Base-by-base conservation (phyloP, 2,113 vertebrate species). In the Vicugna pacos region DNA sequence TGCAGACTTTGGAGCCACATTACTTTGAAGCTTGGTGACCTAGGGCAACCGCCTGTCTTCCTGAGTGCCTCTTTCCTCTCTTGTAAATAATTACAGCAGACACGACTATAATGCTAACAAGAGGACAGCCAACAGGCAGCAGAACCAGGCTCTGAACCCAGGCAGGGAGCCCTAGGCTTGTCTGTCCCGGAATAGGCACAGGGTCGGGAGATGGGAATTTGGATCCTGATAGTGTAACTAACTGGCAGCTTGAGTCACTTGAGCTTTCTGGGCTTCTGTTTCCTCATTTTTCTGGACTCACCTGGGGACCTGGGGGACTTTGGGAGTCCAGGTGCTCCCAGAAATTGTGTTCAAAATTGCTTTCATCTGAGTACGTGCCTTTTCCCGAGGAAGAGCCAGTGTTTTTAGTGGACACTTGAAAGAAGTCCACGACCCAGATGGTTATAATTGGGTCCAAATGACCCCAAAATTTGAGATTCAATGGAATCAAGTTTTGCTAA, bases 401-500 rank as follows among this genome's bases (percentile, higher is more conserved):
- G 0, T 54, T 62, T 80, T 64, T 20, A 79, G 20, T 5, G 22
- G 58, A 30, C 11, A 62, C 16, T 50, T 12, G 17, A 54, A 76
- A 83, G 32, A 30, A 58, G 38, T 58, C 54, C 22, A 2, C 0
- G 1, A 26, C 35, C 42, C 16, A 58, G 32, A 32, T 3, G 24
- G 15, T 35, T 91, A 8, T 3, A n/a, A 76, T 35, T 1, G 4
- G 62, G 69, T 54, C 6, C 2, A 48, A 67, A 6, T 70, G 46
- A 67, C 54, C 13, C 48, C 30, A 62, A n/a, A 65, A 28, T 62
- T 56, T 35, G 83, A 64, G 48, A 70, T 14, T 54, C 54, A 77
- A 67, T 90, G 62, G 72, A 70, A 92, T 38, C 48, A 52, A 84
- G 64, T 67, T 91, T 67, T 64, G 52, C 70, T 28, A 38, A 95